phyloP scores from a whole-genome alignment of 1,140 invertebrate genomes.

The Drosophila lacertosa region DNA sequence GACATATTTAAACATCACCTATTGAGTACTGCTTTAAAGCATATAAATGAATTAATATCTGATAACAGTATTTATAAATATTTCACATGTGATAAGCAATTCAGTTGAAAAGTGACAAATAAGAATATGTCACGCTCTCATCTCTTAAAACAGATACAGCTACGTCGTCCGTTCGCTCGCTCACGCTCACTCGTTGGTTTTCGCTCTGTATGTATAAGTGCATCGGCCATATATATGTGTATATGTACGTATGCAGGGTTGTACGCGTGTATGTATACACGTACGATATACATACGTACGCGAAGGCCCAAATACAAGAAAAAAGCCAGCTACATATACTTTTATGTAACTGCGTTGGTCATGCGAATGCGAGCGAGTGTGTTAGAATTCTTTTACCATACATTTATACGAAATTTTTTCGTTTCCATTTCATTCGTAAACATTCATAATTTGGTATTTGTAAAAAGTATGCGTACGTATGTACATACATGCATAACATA shows the following conservation, averaged over 20 bases:
- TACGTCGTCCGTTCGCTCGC: conserved; percentile 57
- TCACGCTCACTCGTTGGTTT: conserved; percentile 72
- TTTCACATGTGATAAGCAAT: not conserved
- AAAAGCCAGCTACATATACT: conserved; percentile 56
- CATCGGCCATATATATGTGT: conserved; percentile 41
- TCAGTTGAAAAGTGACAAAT: conserved; percentile 10
- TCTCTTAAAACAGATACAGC: conserved; percentile 57
- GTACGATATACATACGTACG: conserved; percentile 58
- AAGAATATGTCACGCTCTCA: conserved; percentile 27
- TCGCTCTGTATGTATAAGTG: conserved; percentile 54
- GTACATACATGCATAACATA: conserved; percentile 44
- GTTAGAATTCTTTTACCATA: conserved; percentile 80
- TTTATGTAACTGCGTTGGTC: conserved; percentile 76
- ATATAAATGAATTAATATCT: not conserved
- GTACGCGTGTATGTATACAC: conserved; percentile 72
- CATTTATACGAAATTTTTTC: conserved; percentile 74
- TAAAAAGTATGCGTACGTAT: conserved; percentile 70
- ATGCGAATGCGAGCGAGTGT: conserved; percentile 76
- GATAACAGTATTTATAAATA: not conserved
- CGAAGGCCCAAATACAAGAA: conserved; percentile 54
- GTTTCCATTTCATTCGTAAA: conserved; percentile 83
- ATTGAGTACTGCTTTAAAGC: not conserved
- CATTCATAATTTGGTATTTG: conserved; percentile 82
- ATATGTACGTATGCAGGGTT: conserved; percentile 37
- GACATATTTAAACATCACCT: not conserved